Conservation (phyloP, 2,797 vertebrate genomes). For the Pseudotriccus pelzelni region DNA sequence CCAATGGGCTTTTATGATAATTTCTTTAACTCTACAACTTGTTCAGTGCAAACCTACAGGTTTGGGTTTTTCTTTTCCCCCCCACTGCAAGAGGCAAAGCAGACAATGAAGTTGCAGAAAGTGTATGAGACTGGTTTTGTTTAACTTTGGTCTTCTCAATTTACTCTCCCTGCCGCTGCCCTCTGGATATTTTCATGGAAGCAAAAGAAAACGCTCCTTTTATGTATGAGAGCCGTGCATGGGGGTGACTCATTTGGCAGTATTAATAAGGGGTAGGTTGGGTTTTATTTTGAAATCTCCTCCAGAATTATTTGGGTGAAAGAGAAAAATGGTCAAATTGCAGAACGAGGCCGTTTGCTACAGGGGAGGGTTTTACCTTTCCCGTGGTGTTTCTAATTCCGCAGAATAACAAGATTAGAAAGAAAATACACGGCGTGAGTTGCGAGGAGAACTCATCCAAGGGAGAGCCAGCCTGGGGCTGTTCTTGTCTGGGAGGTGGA, state of each 20-base stretch:
- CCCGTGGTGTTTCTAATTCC: not conserved
- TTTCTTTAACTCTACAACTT: not conserved
- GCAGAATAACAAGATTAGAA: not conserved
- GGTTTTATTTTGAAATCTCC: constrained; percentile 24
- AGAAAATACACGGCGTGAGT: not conserved
- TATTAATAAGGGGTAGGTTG: not conserved
- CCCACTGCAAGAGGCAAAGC: not conserved
- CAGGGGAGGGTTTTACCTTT: not conserved
- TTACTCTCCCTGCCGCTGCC: constrained; percentile 40
- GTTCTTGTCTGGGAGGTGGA: not conserved
- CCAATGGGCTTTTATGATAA: not conserved
- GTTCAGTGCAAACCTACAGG: not conserved
- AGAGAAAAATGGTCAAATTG: not conserved
- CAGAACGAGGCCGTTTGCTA: not conserved
- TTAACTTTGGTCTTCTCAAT: constrained; percentile 51
- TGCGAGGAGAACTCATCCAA: not conserved
- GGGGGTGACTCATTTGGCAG: constrained; percentile 18
- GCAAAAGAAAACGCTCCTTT: constrained; percentile 34
- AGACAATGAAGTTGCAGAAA: constrained; percentile 49
- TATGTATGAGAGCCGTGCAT: not conserved
- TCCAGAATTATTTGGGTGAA: not conserved
- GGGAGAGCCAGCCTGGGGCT: not conserved
- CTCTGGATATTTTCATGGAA: constrained; percentile 52
- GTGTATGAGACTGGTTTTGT: constrained; percentile 26
- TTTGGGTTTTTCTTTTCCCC: too few relatives aligned